A percentile compares a stretch with the other conserved stretches of the same genome.
phyloP scores from a whole-genome alignment of 2,888 invertebrate genomes.

The Maniola hyperantus region DNA sequence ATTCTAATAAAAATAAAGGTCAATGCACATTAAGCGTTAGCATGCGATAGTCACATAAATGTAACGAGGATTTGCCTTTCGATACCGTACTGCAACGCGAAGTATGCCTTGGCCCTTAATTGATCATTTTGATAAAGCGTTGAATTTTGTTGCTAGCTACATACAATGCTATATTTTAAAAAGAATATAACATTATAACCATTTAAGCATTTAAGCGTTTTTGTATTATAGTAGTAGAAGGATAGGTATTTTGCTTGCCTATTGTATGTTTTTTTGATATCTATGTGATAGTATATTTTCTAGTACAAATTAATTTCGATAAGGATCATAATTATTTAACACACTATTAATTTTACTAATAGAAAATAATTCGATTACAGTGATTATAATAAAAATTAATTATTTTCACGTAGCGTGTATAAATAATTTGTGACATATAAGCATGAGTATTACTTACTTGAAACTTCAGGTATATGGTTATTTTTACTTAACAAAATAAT shows the following conservation, averaged over 20 bases:
- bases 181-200: not conserved
- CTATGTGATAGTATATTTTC: too few species aligned
- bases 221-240: not conserved
- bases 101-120: not conserved
- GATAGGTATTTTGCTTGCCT: not conserved
- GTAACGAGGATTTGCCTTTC: not conserved
- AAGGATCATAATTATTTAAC: too few species aligned
- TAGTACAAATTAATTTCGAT: not conserved
- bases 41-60: not conserved
- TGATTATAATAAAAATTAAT: not conserved
- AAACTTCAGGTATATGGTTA: conserved; percentile 13
- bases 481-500: not conserved
- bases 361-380: not conserved
- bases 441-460: conserved; percentile 12
- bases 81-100: not conserved
- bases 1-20: not conserved
- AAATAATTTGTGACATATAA: conserved; percentile 15
- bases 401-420: not conserved
- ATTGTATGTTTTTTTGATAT: conserved; percentile 3
- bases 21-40: not conserved
- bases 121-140: not conserved
- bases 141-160: not conserved
- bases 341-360: not conserved
- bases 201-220: not conserved
- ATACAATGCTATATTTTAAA: not conserved